A percentile compares a stretch with the other conserved stretches of the same genome.
phyloP scores from a whole-genome alignment of 2,113 vertebrate species.

The Colossoma macropomum region DNA sequence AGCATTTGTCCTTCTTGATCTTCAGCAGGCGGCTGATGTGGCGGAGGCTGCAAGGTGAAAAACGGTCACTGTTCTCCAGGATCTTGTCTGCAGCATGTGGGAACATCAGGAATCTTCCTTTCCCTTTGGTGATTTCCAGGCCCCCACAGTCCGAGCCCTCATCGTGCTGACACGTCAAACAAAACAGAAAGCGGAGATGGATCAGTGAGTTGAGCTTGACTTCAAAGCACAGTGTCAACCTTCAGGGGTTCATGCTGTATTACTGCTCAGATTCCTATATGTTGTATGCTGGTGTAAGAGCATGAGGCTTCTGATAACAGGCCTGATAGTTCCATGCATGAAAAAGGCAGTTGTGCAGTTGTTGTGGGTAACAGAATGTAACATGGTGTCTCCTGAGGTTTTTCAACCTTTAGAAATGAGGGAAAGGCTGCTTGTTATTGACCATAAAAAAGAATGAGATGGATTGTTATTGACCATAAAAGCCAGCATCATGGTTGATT shows the following conservation, averaged over 20 bases:
- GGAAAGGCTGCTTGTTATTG: too few species aligned
- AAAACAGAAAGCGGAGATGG: constrained; percentile 17
- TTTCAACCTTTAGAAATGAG: neutral
- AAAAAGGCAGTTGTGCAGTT: neutral
- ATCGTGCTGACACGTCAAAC: constrained; percentile 75
- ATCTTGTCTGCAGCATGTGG: constrained; percentile 74
- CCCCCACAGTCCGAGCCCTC: constrained; percentile 73
- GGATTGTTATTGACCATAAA: neutral
- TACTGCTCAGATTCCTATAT: too few species aligned
- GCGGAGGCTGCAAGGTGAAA: constrained; percentile 80
- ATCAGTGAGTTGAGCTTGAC: neutral
- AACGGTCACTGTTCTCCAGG: constrained; percentile 82
- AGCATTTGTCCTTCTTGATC: constrained; percentile 82
- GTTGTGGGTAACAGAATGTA: too few species aligned
- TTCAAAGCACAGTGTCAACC: neutral
- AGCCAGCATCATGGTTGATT: neutral
- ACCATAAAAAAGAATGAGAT: too few species aligned
- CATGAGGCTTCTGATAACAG: neutral
- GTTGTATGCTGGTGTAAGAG: neutral
- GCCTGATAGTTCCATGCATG: neutral
- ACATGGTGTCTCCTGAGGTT: neutral
- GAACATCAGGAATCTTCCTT: constrained; percentile 84
- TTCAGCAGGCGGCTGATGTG: constrained; percentile 71
- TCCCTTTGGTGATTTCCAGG: constrained; percentile 61
- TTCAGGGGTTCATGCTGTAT: neutral